Conservation (phyloP, 2,888 invertebrate species). For the Cheilosia vernalis region DNA sequence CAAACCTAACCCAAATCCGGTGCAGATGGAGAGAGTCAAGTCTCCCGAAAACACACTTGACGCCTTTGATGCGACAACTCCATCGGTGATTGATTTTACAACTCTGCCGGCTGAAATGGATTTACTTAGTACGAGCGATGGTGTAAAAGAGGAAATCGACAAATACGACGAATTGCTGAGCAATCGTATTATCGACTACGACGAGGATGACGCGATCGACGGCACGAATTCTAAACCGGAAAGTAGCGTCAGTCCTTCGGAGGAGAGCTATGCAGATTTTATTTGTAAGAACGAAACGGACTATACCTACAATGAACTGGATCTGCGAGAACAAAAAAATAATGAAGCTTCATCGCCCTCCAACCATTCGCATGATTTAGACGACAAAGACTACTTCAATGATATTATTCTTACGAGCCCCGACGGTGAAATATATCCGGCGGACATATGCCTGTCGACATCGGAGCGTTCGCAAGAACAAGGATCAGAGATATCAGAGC, state of each 20-base stretch:
- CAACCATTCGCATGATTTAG: conserved; percentile 21
- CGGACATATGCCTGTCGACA: conserved; percentile 9
- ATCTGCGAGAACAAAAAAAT: conserved; percentile 20
- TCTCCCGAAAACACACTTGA: conserved; percentile 29
- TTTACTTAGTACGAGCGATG: conserved; percentile 32
- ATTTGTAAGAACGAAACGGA: conserved; percentile 45
- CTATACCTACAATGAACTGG: conserved; percentile 46
- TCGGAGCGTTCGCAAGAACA: neutral
- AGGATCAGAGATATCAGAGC: neutral
- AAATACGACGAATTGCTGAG: conserved; percentile 49
- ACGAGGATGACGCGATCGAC: conserved; percentile 7
- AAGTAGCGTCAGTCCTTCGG: neutral
- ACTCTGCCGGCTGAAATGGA: conserved; percentile 44
- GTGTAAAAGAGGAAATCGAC: conserved; percentile 33
- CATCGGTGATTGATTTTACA: conserved; percentile 47
- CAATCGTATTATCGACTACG: conserved; percentile 48
- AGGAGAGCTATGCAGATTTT: conserved; percentile 46
- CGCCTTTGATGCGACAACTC: conserved; percentile 33
- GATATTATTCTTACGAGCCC: conserved; percentile 64
- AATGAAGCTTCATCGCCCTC: conserved; percentile 21
- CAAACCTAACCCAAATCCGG: neutral
- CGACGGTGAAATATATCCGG: conserved; percentile 23
- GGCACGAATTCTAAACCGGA: conserved; percentile 5
- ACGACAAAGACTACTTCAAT: conserved; percentile 61
- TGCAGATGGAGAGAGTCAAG: conserved; percentile 1